These are phyloP conservation scores for Meleagris gallopavo DNA, from an alignment of 2,113 vertebrate species.

Conservation along the genomic window DNA sequence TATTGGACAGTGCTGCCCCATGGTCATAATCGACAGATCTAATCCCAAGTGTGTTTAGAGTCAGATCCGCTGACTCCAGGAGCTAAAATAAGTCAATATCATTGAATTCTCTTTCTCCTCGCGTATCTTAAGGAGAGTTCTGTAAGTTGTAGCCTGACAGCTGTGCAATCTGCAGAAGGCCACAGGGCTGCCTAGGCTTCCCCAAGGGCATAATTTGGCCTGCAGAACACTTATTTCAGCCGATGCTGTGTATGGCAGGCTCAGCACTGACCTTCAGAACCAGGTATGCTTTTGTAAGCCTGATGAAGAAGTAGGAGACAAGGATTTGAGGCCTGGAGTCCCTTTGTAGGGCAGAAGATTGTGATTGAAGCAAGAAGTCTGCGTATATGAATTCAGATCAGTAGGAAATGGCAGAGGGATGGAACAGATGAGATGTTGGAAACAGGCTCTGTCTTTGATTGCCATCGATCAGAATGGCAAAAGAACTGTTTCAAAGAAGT, in stretches of 20 bases:
- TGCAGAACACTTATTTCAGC: not conserved
- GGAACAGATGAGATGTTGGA: not conserved
- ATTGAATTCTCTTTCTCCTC: constrained; percentile 48
- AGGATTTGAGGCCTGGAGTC: not conserved
- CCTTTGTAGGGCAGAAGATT: not conserved
- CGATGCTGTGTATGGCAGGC: not conserved
- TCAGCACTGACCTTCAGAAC: constrained; percentile 23
- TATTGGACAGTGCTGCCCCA: not conserved
- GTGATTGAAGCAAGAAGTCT: not conserved
- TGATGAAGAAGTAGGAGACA: not conserved
- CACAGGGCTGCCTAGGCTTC: not conserved
- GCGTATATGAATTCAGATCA: not conserved
- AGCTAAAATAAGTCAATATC: constrained; percentile 16
- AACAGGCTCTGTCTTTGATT: too few relatives aligned
- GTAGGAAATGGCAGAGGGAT: not conserved
- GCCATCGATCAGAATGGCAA: not conserved
- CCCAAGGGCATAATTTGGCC: constrained; percentile 19
- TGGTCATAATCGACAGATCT: constrained; percentile 5
- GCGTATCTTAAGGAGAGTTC: not conserved
- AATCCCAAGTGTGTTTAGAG: constrained; percentile 15
- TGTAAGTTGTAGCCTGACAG: constrained; percentile 30
- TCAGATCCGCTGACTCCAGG: constrained; percentile 41
- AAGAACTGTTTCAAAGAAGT: too few relatives aligned
- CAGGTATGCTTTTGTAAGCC: not conserved
- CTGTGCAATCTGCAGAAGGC: not conserved